Evolutionary conservation across 1,140 invertebrate genomes (phyloP).

Genomic region (Pomacea maculata): DNA sequence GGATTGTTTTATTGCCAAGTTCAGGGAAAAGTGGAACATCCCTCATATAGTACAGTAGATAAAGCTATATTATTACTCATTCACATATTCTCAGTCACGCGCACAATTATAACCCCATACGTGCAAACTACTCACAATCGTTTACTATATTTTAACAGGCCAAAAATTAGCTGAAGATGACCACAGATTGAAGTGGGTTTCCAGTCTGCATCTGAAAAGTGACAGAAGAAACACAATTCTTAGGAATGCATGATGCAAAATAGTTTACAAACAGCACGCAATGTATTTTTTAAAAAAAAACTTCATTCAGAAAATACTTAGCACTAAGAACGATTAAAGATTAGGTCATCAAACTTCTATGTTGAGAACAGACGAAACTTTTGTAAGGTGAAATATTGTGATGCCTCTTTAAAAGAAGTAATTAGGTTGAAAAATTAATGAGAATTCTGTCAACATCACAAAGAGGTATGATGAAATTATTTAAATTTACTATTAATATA

Average conservation of each 20-base stretch:
- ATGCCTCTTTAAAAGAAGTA: slow-evolving; percentile 28
- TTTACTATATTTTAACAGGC: slow-evolving; percentile 73
- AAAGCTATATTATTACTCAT: no score
- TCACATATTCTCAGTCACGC: not conserved
- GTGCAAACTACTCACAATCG: slow-evolving; percentile 56
- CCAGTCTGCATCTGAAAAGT: slow-evolving; percentile 42
- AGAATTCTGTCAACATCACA: no score
- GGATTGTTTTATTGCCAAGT: no score
- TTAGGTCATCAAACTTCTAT: not conserved
- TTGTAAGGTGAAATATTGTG: not conserved
- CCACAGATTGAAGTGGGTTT: slow-evolving; percentile 67
- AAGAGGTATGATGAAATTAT: no score
- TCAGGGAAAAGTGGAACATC: no score
- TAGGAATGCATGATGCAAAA: no score
- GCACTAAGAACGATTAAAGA: no score
- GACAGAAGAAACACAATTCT: not conserved
- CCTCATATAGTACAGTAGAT: no score
- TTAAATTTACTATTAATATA: no score
- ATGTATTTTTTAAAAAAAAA: no score
- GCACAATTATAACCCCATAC: not conserved
- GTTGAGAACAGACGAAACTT: not conserved
- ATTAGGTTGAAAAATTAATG: slow-evolving; percentile 59
- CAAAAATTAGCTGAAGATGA: slow-evolving; percentile 77
- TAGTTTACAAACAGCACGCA: no score
- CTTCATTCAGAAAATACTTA: no score